A percentile compares a stretch with the other conserved stretches of the same genome.
phyloP scores from a whole-genome alignment of 2,113 vertebrate species.

The Hypocryptadius cinnamomeus region DNA sequence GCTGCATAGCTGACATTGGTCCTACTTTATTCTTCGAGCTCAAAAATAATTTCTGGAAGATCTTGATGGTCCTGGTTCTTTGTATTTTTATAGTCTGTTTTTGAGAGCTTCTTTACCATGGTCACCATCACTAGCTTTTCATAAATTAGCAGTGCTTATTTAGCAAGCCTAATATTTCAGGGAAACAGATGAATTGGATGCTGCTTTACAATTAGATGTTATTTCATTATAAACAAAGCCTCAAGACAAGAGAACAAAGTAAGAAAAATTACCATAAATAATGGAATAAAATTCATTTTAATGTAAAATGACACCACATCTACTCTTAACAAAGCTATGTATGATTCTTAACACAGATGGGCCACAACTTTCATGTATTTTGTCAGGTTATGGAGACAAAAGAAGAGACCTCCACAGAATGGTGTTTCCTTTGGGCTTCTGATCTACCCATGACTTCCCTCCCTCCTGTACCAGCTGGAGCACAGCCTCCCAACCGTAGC shows the following conservation, averaged over 20 bases:
- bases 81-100: neutral
- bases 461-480: accelerated
- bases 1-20: neutral
- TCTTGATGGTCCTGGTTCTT: neutral
- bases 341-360: neutral
- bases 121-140: neutral
- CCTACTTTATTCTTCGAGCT: neutral
- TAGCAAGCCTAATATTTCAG: neutral
- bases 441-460: neutral
- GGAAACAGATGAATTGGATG: neutral
- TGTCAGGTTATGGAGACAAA: neutral
- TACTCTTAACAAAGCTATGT: neutral
- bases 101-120: neutral
- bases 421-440: neutral
- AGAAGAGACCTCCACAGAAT: neutral
- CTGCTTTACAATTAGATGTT: neutral
- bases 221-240: neutral
- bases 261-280: neutral
- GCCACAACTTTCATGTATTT: neutral
- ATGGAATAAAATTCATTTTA: neutral
- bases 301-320: neutral
- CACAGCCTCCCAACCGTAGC: neutral
- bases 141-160: neutral
- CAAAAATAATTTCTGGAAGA: neutral
- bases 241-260: neutral